These are phyloP conservation scores for Drosophila kepulauana DNA, from an alignment of 1,140 invertebrate genomes.

Conservation along the genomic window DNA sequence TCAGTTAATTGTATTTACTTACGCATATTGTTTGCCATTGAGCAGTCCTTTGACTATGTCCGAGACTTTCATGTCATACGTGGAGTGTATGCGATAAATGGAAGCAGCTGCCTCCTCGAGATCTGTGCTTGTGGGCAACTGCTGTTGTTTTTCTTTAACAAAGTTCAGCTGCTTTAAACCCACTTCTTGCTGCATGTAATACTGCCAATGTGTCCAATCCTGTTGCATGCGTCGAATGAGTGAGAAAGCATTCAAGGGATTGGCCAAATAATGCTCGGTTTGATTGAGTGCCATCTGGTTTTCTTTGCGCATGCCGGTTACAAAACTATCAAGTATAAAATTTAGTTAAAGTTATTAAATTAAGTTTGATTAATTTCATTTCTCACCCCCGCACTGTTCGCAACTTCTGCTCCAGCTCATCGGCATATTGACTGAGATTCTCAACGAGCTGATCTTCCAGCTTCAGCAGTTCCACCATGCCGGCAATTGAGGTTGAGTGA, in stretches of 20 bases:
- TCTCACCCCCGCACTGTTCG: constrained; percentile 58
- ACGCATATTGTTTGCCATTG: constrained; percentile 93
- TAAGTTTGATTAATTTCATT: no score
- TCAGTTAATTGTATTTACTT: constrained; percentile 35
- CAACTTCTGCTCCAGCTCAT: constrained; percentile 71
- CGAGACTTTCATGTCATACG: constrained; percentile 94
- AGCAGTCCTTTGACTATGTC: constrained; percentile 94
- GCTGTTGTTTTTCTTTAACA: constrained; percentile 88
- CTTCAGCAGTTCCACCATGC: constrained; percentile 94
- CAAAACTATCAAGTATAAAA: constrained; percentile 14
- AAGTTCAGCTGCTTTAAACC: constrained; percentile 86
- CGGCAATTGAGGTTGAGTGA: constrained; percentile 91
- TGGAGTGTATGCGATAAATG: constrained; percentile 96
- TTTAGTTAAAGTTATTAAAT: neutral
- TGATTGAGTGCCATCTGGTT: constrained; percentile 89
- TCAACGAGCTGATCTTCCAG: constrained; percentile 93
- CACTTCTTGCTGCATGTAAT: constrained; percentile 59
- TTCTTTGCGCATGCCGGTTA: constrained; percentile 87
- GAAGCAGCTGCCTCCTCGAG: constrained; percentile 96
- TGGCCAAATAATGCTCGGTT: constrained; percentile 86
- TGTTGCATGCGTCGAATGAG: constrained; percentile 72
- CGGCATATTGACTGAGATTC: constrained; percentile 92
- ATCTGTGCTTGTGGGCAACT: constrained; percentile 94
- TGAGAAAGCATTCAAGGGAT: constrained; percentile 70
- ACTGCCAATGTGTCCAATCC: constrained; percentile 68